These are phyloP conservation scores for Chirona hameri DNA, from an alignment of 2,888 invertebrate genomes.

Conservation along the genomic window DNA sequence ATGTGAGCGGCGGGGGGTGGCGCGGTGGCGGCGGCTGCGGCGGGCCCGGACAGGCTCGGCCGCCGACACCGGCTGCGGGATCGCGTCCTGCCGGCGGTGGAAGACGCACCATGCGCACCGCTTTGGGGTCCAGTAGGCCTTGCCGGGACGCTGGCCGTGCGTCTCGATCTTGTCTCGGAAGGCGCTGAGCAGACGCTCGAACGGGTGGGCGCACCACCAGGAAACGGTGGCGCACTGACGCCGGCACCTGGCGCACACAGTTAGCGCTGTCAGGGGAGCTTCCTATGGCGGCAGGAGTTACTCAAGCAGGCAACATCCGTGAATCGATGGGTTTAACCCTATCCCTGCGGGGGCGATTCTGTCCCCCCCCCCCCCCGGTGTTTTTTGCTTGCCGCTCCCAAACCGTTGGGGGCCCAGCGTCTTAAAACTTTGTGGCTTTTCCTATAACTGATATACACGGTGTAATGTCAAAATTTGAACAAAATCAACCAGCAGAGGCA, in stretches of 20 bases:
- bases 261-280: too few species aligned
- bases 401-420: too few species aligned
- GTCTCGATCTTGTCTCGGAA: constrained; percentile 60
- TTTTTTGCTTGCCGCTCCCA: too few species aligned
- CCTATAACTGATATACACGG: too few species aligned
- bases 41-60: not conserved
- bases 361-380: too few species aligned
- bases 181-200: constrained; percentile 57
- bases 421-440: too few species aligned
- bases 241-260: not conserved
- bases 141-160: not conserved
- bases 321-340: too few species aligned
- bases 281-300: too few species aligned
- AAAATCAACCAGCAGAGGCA: too few species aligned
- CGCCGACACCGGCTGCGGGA: not conserved
- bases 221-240: not conserved
- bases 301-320: too few species aligned
- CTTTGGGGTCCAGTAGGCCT: not conserved
- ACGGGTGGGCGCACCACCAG: constrained; percentile 58
- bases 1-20: not conserved
- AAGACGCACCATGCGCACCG: not conserved
- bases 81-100: not conserved
- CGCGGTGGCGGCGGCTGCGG: not conserved
- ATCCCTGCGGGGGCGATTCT: too few species aligned
- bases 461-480: too few species aligned